Percentiles rank a stretch among this genome's conserved stretches.
These are phyloP conservation scores for Prenolepis imparis DNA, from an alignment of 2,888 invertebrate species.

Conservation along the genomic window DNA sequence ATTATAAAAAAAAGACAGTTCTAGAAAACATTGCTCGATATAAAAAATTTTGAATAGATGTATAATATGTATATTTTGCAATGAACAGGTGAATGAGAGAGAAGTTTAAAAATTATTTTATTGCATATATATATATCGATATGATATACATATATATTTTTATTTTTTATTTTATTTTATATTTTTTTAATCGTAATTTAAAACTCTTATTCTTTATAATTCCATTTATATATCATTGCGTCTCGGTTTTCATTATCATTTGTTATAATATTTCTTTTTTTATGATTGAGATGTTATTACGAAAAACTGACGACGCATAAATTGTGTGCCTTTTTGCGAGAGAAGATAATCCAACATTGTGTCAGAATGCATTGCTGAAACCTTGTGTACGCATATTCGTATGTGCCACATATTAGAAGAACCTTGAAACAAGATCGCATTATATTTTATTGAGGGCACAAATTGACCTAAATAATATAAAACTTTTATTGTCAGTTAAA, in stretches of 20 bases:
- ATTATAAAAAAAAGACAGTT: not conserved
- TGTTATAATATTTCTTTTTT: not conserved
- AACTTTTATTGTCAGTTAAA: not conserved
- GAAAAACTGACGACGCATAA: not conserved
- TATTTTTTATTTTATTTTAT: not conserved
- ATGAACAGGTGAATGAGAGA: not conserved
- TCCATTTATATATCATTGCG: not conserved
- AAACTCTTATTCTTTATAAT: not conserved
- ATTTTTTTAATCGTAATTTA: not conserved
- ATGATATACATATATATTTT: not conserved
- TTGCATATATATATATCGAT: not conserved
- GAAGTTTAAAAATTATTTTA: not conserved
- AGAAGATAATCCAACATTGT: not conserved
- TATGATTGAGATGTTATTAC: not conserved
- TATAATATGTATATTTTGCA: not conserved
- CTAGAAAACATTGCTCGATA: not conserved
- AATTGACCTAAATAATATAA: not conserved
- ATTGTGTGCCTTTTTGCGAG: not conserved
- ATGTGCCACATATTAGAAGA: not conserved
- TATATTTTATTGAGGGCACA: not conserved
- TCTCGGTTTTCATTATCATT: not conserved
- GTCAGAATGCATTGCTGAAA: not conserved
- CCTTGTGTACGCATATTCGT: not conserved
- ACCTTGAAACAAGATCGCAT: not conserved
- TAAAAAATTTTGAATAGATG: not conserved